phyloP scores from a whole-genome alignment of 2,113 vertebrate species.

The Otolemur garnettii region DNA sequence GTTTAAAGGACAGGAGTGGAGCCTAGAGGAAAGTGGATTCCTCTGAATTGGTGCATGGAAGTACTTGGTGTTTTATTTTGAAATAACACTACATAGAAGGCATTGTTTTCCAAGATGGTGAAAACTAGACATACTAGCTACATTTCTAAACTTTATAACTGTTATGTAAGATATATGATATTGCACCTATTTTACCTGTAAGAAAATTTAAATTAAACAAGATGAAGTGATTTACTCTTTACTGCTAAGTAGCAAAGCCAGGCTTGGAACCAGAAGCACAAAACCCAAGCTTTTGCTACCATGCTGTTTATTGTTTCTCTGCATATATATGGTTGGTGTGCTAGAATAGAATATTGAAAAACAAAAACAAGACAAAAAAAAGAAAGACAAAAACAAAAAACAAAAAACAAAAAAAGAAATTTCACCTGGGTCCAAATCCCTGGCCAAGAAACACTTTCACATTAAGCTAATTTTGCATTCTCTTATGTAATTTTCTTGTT shows the following conservation, averaged over 20 bases:
- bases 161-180: background rate
- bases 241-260: background rate
- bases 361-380: too few species aligned
- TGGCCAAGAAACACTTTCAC: background rate
- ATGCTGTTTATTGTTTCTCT: too few species aligned
- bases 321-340: too few species aligned
- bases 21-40: background rate
- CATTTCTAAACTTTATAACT: background rate
- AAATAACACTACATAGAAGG: background rate
- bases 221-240: background rate
- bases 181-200: background rate
- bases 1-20: background rate
- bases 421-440: background rate
- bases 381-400: too few species aligned
- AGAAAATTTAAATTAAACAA: background rate
- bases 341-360: too few species aligned
- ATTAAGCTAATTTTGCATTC: background rate
- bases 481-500: background rate
- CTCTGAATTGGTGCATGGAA: background rate
- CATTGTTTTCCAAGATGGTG: background rate
- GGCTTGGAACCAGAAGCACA: background rate
- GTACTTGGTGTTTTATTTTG: background rate
- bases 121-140: background rate
- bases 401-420: too few species aligned
- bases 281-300: background rate